These are phyloP conservation scores for Gadus macrocephalus DNA, from an alignment of 2,113 vertebrate genomes.

Conservation along the genomic window DNA sequence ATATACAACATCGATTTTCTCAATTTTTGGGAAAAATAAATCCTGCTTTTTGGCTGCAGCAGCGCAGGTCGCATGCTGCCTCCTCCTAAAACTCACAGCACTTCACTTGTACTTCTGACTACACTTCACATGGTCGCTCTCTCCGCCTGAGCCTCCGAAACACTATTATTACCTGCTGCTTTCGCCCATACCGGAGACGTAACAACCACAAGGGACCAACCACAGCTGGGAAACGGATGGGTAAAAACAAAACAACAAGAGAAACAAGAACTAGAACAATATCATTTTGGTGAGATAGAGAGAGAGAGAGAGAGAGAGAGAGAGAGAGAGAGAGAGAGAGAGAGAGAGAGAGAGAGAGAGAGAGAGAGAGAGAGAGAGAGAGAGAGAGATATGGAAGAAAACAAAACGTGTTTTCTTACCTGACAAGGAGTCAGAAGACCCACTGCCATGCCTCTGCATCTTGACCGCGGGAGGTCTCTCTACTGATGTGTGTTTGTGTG, in stretches of 20 bases:
- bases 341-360: not conserved
- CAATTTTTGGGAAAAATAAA: no score
- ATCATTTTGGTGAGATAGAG: not conserved
- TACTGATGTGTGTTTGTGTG: no score
- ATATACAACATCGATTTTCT: no score
- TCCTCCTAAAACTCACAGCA: conserved; percentile 18
- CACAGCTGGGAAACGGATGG: not conserved
- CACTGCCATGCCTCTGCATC: not conserved
- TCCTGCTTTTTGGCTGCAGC: not conserved
- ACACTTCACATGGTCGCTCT: not conserved
- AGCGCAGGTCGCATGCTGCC: conserved; percentile 11
- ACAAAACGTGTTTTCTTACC: conserved; percentile 6
- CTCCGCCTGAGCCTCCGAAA: no score
- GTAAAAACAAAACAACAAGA: conserved; percentile 4
- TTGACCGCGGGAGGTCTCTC: not conserved
- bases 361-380: not conserved
- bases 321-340: not conserved
- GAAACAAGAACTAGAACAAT: conserved; percentile 6
- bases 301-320: conserved; percentile 16
- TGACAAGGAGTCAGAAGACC: conserved; percentile 15
- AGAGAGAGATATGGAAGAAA: conserved; percentile 11
- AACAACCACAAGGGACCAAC: not conserved
- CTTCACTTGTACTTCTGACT: conserved; percentile 35
- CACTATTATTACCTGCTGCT: no score
- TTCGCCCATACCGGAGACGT: no score